These are phyloP conservation scores for Microctonus aethiopoides DNA, from an alignment of 2,888 invertebrate genomes.

Conservation along the genomic window DNA sequence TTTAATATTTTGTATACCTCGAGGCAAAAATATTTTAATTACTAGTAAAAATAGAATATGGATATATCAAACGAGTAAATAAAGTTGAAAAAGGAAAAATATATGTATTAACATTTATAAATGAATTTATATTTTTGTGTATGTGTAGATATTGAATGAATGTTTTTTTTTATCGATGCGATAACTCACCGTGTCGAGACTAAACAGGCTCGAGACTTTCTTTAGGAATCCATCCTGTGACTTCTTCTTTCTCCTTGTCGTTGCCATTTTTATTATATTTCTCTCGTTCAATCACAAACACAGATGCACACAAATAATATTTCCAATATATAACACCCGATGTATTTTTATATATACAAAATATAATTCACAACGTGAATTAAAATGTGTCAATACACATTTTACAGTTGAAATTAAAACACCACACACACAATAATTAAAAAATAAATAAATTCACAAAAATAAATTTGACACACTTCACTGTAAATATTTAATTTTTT, in stretches of 20 bases:
- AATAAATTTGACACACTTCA: background rate
- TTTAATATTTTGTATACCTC: background rate
- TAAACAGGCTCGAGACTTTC: conserved; percentile 86
- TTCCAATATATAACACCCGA: background rate
- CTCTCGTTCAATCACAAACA: background rate
- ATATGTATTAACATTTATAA: no score
- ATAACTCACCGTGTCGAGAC: conserved; percentile 84
- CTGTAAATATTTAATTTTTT: background rate
- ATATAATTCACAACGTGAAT: background rate
- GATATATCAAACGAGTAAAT: no score
- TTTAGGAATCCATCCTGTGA: conserved; percentile 80
- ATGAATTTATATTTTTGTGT: no score
- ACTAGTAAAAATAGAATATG: no score
- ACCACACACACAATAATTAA: no score
- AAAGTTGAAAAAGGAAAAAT: background rate
- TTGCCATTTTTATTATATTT: conserved; percentile 66
- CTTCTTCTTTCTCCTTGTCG: conserved; percentile 76
- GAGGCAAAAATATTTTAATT: background rate
- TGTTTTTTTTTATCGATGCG: background rate
- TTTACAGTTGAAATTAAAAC: background rate
- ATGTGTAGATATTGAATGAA: no score
- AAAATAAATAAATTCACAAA: no score
- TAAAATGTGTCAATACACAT: background rate
- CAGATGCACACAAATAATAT: background rate
- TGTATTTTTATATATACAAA: background rate